A percentile compares a stretch with the other conserved stretches of the same genome.
Conservation (phyloP, 2,888 invertebrate species). For the Agrochola litura region DNA sequence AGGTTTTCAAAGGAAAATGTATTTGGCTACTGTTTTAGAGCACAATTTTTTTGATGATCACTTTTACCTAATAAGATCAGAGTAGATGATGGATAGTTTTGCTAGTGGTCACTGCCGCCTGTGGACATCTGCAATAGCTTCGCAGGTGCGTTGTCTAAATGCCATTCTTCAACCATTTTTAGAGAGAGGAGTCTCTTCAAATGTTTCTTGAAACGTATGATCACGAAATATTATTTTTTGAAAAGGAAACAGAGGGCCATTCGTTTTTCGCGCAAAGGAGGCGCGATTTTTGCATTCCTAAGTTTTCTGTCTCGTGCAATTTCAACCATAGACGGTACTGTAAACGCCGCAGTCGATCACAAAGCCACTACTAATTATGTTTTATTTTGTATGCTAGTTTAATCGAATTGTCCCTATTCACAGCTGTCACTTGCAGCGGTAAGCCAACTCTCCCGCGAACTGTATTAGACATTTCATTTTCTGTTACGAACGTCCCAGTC, state of each 20-base stretch:
- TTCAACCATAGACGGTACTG: neutral
- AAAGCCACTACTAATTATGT: neutral
- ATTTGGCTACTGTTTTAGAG: neutral
- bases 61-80: neutral
- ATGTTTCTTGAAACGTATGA: no score
- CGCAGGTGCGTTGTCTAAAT: no score
- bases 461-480: slow-evolving; percentile 15
- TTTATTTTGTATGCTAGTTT: neutral
- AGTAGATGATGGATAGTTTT: neutral
- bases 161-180: neutral
- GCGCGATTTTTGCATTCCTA: neutral
- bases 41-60: neutral
- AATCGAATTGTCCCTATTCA: neutral
- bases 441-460: neutral
- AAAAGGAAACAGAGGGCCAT: neutral
- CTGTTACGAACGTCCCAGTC: neutral
- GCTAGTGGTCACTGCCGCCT: neutral
- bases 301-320: neutral
- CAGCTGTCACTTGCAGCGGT: neutral
- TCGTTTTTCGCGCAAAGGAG: neutral
- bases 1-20: neutral
- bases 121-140: neutral
- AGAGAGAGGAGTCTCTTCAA: neutral
- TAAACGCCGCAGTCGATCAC: neutral
- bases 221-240: neutral